Percentiles rank a stretch among this genome's conserved stretches.
These are phyloP conservation scores for Grapholita molesta DNA, from an alignment of 1,140 invertebrate genomes.

Conservation along the genomic window DNA sequence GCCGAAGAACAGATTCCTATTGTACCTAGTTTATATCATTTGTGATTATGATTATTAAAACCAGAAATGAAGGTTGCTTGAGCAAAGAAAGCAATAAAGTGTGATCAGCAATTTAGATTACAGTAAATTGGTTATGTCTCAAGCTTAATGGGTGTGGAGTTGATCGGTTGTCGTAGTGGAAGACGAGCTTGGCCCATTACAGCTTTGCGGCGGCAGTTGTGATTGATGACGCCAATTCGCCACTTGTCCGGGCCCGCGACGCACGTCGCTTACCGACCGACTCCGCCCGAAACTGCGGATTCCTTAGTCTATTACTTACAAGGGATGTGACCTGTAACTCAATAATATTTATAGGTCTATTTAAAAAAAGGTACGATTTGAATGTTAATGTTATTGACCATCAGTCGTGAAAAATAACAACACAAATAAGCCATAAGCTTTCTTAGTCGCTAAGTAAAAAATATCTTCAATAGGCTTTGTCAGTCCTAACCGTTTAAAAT, in stretches of 20 bases:
- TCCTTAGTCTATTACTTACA: not conserved
- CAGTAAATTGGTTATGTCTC: constrained; percentile 14
- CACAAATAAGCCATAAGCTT: too few species aligned
- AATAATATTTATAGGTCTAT: too few species aligned
- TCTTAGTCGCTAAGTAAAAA: too few species aligned
- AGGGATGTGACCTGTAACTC: not conserved
- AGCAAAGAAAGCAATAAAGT: not conserved
- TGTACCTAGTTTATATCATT: too few species aligned
- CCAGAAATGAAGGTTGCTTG: not conserved
- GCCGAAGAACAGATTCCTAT: too few species aligned
- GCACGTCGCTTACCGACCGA: not conserved
- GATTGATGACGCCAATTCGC: constrained; percentile 65
- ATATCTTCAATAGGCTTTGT: too few species aligned
- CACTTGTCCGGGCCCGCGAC: constrained; percentile 43
- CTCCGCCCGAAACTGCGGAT: not conserved
- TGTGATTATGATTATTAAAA: too few species aligned
- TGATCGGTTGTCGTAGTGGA: constrained; percentile 25
- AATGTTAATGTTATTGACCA: too few species aligned
- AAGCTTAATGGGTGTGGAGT: constrained; percentile 25
- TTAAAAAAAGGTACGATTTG: too few species aligned
- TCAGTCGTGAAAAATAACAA: too few species aligned
- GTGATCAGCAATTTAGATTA: constrained; percentile 14
- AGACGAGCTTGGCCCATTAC: constrained; percentile 48
- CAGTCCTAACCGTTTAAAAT: too few species aligned
- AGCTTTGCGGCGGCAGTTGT: constrained; percentile 44